Conservation (phyloP, 2,797 vertebrate species). For the Girardinus metallicus region DNA sequence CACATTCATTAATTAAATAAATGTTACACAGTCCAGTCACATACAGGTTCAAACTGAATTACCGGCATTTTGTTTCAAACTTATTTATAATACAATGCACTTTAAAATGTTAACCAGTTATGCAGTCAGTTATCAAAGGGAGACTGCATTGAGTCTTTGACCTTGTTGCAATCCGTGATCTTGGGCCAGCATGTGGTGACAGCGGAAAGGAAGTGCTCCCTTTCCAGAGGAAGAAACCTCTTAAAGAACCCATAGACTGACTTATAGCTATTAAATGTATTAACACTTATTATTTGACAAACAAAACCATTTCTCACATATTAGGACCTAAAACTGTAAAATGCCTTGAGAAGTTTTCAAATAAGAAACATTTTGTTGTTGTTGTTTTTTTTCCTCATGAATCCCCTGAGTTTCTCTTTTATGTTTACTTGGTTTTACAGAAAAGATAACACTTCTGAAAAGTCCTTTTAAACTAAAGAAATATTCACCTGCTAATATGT, state of each 20-base stretch:
- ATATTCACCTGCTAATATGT: background rate
- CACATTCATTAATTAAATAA: background rate
- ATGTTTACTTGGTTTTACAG: background rate
- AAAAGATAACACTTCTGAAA: background rate
- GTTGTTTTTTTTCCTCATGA: background rate
- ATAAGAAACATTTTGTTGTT: background rate
- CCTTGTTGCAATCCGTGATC: background rate
- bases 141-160: background rate
- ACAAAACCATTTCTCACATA: background rate
- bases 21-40: background rate
- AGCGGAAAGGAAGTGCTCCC: background rate
- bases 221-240: background rate
- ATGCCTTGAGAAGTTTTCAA: background rate
- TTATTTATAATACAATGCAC: background rate
- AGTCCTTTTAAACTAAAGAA: background rate
- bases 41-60: background rate
- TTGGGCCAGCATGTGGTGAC: background rate
- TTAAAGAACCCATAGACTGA: background rate
- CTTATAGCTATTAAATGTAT: background rate
- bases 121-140: background rate
- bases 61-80: background rate
- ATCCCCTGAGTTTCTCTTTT: background rate
- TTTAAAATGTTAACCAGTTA: background rate
- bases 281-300: background rate
- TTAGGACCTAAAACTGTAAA: background rate